Conservation (phyloP, 2,113 vertebrate species). For the Tupaia chinensis region DNA sequence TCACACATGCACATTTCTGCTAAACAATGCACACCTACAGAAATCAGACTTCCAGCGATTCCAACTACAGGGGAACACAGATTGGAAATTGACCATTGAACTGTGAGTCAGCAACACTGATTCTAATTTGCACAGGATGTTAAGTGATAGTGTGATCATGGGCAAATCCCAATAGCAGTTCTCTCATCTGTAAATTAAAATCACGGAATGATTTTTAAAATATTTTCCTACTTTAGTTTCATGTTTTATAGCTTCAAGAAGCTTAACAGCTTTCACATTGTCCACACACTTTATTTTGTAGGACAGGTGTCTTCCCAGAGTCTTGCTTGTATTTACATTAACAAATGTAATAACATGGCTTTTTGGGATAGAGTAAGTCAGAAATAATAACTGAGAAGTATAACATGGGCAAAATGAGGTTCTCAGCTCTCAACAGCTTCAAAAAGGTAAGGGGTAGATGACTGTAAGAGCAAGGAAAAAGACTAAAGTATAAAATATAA, state of each 20-base stretch:
- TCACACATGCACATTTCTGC: not conserved
- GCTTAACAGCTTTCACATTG: not conserved
- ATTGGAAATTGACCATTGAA: not conserved
- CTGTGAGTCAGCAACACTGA: not conserved
- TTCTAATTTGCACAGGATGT: not conserved
- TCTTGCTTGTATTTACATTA: conserved; percentile 45
- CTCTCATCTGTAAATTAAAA: conserved; percentile 17
- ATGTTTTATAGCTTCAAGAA: not conserved
- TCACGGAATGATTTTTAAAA: not conserved
- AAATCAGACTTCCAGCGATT: not conserved
- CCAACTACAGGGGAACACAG: not conserved
- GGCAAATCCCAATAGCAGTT: not conserved
- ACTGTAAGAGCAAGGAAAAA: not conserved
- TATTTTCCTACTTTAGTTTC: not conserved
- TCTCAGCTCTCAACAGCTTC: not conserved
- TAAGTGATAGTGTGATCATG: not conserved
- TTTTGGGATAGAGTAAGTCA: not conserved
- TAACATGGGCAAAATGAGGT: conserved; percentile 34
- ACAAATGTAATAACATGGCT: not conserved
- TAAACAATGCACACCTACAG: not conserved
- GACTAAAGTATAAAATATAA: not conserved
- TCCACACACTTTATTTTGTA: not conserved
- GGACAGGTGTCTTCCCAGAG: not conserved
- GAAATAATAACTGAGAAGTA: conserved; percentile 45
- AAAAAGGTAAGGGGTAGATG: not conserved